Evolutionary conservation across 2,888 invertebrate species (phyloP), one percentile per base, ranked within the genome.

Genomic region (Myopa tessellatipennis): DNA sequence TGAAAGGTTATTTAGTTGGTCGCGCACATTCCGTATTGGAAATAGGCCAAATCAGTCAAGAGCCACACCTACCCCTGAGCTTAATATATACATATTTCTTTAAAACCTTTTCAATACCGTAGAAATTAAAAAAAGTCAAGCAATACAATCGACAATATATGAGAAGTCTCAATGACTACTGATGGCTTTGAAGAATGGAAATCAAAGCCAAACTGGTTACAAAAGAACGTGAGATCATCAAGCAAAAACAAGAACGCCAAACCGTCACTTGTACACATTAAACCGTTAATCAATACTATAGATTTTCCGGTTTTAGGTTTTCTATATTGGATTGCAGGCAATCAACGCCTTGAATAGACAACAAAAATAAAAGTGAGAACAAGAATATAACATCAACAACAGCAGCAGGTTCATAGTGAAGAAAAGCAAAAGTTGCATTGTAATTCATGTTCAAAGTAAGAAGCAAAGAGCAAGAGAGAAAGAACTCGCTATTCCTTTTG

Each of bases 281-380:
- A 69, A 69, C 69, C 45, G 69, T 69, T 45, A 63, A 18, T n/a
- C 69, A 50, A 16, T 45, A 45, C n/a, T 50, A 50, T 50, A 55
- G 14, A 55, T 16, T 55, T 55, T 55, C 55, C n/a, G 55, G 16
- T 55, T 55, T n/a, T 55, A 26, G 16, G 4, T 26, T 69, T 14
- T 12, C 26, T 18, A 14, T 16, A 26, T 50, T 18, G 34, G 18
- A 18, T 14, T 14, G 18, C 16, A 60, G 2, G 60, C 60, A 60
- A 26, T 7, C 36, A 26, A 63, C 63, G 18, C 18, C 26, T 61
- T 5, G 61, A 18, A 18, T 18, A 61, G 34, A 58, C 12, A 58
- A 55, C 36, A 74, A 70, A 26, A 74, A 52, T 16, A 74, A 70
- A 38, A 65, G 61, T 63, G 61, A 61, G 45, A 63, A 63, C 45